These are phyloP conservation scores for Ceratosolen solmsi DNA, from an alignment of 1,140 invertebrate species.

Conservation along the genomic window DNA sequence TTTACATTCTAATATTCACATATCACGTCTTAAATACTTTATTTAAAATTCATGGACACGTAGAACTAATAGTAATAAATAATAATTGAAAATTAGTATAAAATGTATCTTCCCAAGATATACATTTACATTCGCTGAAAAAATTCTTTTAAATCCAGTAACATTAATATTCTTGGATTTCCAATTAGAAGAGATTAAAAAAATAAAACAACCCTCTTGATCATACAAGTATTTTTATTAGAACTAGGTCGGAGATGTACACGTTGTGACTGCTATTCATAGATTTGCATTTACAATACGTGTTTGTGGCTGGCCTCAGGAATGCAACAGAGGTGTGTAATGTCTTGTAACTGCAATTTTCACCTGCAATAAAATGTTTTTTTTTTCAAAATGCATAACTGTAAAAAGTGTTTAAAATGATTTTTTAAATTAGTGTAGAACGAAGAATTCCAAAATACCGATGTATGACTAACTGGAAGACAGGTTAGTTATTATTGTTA, in stretches of 20 bases:
- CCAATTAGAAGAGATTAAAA: no score
- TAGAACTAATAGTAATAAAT: no score
- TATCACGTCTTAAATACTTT: no score
- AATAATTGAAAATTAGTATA: no score
- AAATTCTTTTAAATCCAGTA: no score
- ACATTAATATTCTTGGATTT: no score
- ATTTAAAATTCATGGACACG: no score
- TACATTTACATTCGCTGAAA: no score
- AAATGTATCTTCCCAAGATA: no score
- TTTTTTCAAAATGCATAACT: slow-evolving; percentile 1
- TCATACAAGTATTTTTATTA: slow-evolving; percentile 16
- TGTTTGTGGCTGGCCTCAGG: slow-evolving; percentile 51
- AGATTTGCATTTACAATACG: slow-evolving; percentile 45
- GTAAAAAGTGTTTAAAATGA: not conserved
- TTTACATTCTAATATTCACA: no score
- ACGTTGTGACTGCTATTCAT: slow-evolving; percentile 18
- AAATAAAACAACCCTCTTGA: not conserved
- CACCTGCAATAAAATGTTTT: slow-evolving; percentile 38
- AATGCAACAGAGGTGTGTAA: slow-evolving; percentile 53
- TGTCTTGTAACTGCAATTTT: slow-evolving; percentile 55
- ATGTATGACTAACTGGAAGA: not conserved
- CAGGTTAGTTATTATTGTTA: not conserved
- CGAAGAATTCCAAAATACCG: not conserved
- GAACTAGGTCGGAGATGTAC: slow-evolving; percentile 21
- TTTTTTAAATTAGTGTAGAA: not conserved